These are phyloP conservation scores for Tholera decimalis DNA, from an alignment of 2,888 invertebrate genomes.

Conservation along the genomic window DNA sequence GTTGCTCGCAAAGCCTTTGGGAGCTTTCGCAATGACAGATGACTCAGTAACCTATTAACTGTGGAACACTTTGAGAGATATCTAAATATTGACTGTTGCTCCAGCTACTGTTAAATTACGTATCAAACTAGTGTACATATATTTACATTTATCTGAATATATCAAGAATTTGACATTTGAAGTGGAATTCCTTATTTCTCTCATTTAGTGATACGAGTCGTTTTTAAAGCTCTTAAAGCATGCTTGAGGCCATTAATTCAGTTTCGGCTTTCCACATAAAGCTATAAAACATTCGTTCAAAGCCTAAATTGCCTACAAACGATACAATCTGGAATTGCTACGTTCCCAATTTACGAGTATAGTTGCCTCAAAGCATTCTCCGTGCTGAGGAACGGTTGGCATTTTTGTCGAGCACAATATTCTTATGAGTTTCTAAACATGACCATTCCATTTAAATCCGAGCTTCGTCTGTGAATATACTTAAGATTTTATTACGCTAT, in stretches of 20 bases:
- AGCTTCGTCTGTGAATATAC: conserved; percentile 78
- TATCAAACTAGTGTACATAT: conserved; percentile 55
- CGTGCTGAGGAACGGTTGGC: conserved; percentile 76
- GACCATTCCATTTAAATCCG: conserved; percentile 85
- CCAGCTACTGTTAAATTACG: conserved; percentile 55
- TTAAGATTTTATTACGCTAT: conserved; percentile 83
- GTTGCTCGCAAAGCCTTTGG: conserved; percentile 73
- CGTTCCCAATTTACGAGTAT: conserved; percentile 85
- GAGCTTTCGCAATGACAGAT: conserved; percentile 78
- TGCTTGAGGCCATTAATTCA: conserved; percentile 47
- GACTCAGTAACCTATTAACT: conserved; percentile 77
- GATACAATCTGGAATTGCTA: conserved; percentile 84
- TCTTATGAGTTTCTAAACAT: conserved; percentile 86
- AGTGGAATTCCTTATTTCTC: conserved; percentile 20
- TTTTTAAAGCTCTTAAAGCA: conserved; percentile 42
- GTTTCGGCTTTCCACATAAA: conserved; percentile 64
- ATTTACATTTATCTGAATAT: conserved; percentile 45
- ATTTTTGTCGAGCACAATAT: conserved; percentile 84
- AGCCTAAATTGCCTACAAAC: conserved; percentile 81
- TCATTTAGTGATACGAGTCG: conserved; percentile 25
- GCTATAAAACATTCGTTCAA: conserved; percentile 76
- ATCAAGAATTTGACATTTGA: conserved; percentile 40
- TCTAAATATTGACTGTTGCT: conserved; percentile 70
- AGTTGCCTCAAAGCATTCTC: conserved; percentile 82
- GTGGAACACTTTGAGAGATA: conserved; percentile 62